These are phyloP conservation scores for Pomacea maculata DNA, from an alignment of 1,140 invertebrate genomes.

Conservation along the genomic window DNA sequence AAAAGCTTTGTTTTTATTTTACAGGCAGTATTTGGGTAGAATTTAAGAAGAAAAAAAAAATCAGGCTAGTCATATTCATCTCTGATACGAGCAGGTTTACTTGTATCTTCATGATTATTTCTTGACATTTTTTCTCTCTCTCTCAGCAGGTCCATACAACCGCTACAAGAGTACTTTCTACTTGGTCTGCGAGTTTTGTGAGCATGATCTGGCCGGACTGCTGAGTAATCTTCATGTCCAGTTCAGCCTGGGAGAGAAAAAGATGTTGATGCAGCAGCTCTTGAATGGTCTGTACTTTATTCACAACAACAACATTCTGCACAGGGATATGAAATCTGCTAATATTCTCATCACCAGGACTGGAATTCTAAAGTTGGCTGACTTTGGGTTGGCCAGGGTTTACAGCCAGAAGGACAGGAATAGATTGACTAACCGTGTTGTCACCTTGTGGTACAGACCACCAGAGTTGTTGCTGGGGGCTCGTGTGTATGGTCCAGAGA, in stretches of 20 bases:
- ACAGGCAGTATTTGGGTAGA: not conserved
- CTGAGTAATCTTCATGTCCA: conserved; percentile 96
- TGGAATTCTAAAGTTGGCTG: conserved; percentile 77
- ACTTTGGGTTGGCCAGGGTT: conserved; percentile 75
- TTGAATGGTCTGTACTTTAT: conserved; percentile 97
- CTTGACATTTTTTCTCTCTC: conserved; percentile 23
- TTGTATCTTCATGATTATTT: too few relatives aligned
- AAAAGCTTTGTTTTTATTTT: not conserved
- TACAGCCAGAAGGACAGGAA: conserved; percentile 82
- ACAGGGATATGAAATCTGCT: conserved; percentile 98
- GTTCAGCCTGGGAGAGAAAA: conserved; percentile 95
- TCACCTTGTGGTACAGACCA: conserved; percentile 97
- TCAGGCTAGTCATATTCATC: not conserved
- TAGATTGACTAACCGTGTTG: conserved; percentile 95
- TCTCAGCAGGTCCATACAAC: conserved; percentile 82
- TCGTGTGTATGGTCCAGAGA: conserved; percentile 88
- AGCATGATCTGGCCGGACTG: conserved; percentile 97
- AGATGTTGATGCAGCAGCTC: conserved; percentile 96
- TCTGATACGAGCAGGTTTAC: not conserved
- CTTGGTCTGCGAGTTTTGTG: conserved; percentile 98
- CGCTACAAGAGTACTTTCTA: conserved; percentile 91
- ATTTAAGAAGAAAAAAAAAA: not conserved
- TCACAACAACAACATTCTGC: conserved; percentile 92
- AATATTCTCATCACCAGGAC: conserved; percentile 98
- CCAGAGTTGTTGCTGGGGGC: conserved; percentile 90